Evolutionary conservation across 2,888 invertebrate genomes (phyloP).

Genomic region (Coremacera marginata): DNA sequence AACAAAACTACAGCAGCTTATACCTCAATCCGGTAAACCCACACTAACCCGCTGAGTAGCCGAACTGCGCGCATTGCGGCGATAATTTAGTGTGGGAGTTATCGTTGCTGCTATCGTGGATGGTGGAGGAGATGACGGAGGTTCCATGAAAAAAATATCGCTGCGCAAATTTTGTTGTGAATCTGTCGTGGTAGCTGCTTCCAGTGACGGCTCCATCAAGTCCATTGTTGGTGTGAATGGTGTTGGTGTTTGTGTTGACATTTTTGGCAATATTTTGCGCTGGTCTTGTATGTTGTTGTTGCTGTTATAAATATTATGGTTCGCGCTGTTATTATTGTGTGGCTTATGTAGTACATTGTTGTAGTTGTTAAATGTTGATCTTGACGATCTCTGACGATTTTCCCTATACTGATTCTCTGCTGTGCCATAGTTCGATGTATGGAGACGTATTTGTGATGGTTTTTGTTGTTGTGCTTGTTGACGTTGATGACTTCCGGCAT

Average conservation of each 20-base stretch:
- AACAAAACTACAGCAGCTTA: background rate
- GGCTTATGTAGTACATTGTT: background rate
- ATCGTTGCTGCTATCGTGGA: slow-evolving; percentile 48
- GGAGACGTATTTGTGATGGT: slow-evolving; percentile 4
- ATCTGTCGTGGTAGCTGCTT: slow-evolving; percentile 19
- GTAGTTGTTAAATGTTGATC: slow-evolving; percentile 17
- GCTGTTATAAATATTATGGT: slow-evolving; percentile 31
- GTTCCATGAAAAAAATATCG: slow-evolving; percentile 65
- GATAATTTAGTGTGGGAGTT: slow-evolving; percentile 40
- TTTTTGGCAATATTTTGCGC: slow-evolving; percentile 58
- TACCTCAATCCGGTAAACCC: slow-evolving; percentile 65
- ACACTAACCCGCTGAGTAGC: slow-evolving; percentile 65
- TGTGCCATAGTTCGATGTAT: slow-evolving; percentile 7
- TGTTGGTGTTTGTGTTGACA: slow-evolving; percentile 43
- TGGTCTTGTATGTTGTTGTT: slow-evolving; percentile 36
- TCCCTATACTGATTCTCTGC: slow-evolving; percentile 53
- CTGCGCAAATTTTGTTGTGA: slow-evolving; percentile 65
- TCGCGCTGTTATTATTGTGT: slow-evolving; percentile 42
- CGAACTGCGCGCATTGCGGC: slow-evolving; percentile 57
- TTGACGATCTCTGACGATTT: slow-evolving; percentile 51
- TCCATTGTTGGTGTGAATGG: slow-evolving; percentile 36
- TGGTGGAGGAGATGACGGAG: slow-evolving; percentile 61
- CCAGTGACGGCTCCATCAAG: slow-evolving; percentile 1
- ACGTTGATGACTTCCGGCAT: background rate
- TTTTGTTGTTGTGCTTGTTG: slow-evolving; percentile 27